Evolutionary conservation across 2,113 vertebrate genomes (phyloP).

Genomic region (Syngnathus floridae): DNA sequence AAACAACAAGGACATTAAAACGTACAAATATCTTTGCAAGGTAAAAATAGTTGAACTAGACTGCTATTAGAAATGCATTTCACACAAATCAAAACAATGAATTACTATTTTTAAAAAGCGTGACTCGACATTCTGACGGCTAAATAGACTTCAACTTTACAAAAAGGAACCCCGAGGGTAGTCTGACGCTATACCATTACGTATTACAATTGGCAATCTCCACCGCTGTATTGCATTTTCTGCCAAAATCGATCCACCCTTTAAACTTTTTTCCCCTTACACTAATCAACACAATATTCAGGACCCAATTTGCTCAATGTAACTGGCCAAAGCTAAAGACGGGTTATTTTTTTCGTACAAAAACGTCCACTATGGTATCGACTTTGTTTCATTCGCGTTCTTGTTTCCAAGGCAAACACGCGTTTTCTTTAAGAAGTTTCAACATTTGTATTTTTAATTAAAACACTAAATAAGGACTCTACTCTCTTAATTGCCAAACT

Average conservation of each 20-base stretch:
- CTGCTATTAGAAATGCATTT: not conserved
- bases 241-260: conserved; percentile 23
- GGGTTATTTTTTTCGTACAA: not conserved
- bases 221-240: conserved; percentile 9
- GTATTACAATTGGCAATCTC: not conserved
- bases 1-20: conserved; percentile 2
- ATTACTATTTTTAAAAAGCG: not conserved
- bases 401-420: not conserved
- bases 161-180: not conserved
- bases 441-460: not conserved
- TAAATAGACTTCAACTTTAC: not conserved
- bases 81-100: not conserved
- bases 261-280: not conserved
- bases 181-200: not conserved
- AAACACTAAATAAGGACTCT: not conserved
- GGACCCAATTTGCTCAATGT: not conserved
- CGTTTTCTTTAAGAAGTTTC: not conserved
- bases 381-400: not conserved
- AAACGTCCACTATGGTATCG: no score
- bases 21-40: not conserved
- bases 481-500: not conserved
- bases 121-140: not conserved
- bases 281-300: not conserved
- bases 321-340: not conserved
- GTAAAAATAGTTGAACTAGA: not conserved